Evolutionary conservation across 2,888 invertebrate genomes (phyloP).

Genomic region (Ischnus inquisitorius): DNA sequence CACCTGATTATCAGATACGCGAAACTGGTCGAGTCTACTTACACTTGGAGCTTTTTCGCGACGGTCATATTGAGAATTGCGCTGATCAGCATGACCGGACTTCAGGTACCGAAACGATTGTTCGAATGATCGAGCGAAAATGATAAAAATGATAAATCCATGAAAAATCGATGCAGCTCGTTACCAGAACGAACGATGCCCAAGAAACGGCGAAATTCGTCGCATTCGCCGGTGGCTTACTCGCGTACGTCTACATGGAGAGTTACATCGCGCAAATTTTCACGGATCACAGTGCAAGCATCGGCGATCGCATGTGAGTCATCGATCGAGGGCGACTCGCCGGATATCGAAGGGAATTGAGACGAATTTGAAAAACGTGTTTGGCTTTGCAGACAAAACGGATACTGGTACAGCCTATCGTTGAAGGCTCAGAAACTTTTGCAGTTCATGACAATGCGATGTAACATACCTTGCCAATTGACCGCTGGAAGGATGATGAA

Average conservation of each 20-base stretch:
- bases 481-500: constrained; percentile 27
- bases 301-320: constrained; percentile 21
- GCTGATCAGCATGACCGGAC: constrained; percentile 38
- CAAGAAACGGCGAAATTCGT: not conserved
- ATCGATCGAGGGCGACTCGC: not conserved
- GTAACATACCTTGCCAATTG: constrained; percentile 21
- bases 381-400: not conserved
- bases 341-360: not conserved
- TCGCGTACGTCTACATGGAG: constrained; percentile 32
- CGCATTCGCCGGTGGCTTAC: not conserved
- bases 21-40: constrained; percentile 25
- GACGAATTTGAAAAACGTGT: not conserved
- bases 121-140: not conserved
- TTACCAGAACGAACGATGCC: not conserved
- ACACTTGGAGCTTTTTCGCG: constrained; percentile 35
- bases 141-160: not conserved
- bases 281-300: constrained; percentile 1
- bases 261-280: constrained; percentile 26
- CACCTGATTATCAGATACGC: constrained; percentile 31
- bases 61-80: constrained; percentile 35
- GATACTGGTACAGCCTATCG: constrained; percentile 34
- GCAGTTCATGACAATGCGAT: not conserved
- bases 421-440: constrained; percentile 21
- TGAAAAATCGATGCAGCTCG: constrained; percentile 12
- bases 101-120: constrained; percentile 32